Evolutionary conservation across 37 sponge, comb jelly and placozoan genomes (phyloP).

Genomic region (Amphimedon queenslandica): DNA sequence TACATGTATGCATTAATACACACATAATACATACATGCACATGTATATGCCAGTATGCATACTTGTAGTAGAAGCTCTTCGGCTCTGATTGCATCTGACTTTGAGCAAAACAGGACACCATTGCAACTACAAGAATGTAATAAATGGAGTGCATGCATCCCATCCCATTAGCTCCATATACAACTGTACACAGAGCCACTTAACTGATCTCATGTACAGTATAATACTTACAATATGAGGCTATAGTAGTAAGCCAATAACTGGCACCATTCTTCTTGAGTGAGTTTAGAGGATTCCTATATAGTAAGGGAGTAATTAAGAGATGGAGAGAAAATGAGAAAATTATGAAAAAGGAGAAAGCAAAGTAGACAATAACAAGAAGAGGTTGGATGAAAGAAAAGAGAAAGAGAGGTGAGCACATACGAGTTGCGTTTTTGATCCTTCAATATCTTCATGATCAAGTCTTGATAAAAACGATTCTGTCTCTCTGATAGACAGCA

Average conservation of each 20-base stretch:
- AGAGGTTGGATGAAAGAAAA: too few species aligned
- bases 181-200: too few species aligned
- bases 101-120: not conserved
- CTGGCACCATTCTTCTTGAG: constrained; percentile 37
- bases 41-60: too few species aligned
- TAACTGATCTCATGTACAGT: too few species aligned
- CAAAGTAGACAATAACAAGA: too few species aligned
- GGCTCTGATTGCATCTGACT: not conserved
- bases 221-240: constrained; percentile 18
- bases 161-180: too few species aligned
- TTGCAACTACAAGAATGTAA: too few species aligned
- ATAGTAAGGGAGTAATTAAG: not conserved
- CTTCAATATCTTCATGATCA: constrained; percentile 79
- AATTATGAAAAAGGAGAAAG: too few species aligned
- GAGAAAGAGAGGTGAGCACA: too few species aligned
- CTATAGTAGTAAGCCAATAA: constrained; percentile 34
- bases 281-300: constrained; percentile 30
- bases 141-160: too few species aligned
- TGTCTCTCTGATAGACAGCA: constrained; percentile 55
- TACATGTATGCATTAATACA: not conserved
- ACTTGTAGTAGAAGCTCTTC: not conserved
- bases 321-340: too few species aligned
- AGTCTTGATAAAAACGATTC: constrained; percentile 34
- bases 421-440: constrained; percentile 43
- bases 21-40: not conserved